A percentile compares a stretch with the other conserved stretches of the same genome.
phyloP scores from a whole-genome alignment of 2,888 invertebrate genomes.

The Ligdia adustata region DNA sequence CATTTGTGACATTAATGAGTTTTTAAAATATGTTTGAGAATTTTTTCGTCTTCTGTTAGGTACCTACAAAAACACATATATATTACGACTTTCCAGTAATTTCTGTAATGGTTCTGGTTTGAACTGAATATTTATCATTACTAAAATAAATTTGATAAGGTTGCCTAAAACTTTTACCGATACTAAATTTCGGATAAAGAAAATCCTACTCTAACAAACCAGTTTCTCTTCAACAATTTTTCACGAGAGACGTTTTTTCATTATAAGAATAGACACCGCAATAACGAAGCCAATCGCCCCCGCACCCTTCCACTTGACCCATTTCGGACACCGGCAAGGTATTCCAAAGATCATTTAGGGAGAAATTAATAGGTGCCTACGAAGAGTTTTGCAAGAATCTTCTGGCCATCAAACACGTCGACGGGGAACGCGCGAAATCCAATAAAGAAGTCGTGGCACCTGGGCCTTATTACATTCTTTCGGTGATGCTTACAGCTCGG shows the following conservation, averaged over 20 bases:
- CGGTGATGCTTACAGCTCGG: conserved; percentile 68
- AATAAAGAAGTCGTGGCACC: conserved; percentile 81
- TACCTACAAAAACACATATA: no score
- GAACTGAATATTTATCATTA: no score
- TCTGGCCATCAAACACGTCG: conserved; percentile 80
- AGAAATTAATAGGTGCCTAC: conserved; percentile 68
- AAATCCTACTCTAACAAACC: conserved; percentile 22
- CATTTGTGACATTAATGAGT: conserved; percentile 25
- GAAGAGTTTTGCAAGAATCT: conserved; percentile 80
- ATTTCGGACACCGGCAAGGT: conserved; percentile 34
- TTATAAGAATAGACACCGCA: conserved; percentile 26
- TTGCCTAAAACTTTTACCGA: conserved; percentile 1
- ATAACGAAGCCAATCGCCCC: conserved; percentile 33
- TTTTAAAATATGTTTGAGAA: no score
- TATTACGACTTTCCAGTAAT: no score
- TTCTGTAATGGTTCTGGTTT: no score
- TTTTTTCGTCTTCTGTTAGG: no score
- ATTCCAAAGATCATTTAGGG: conserved; percentile 55
- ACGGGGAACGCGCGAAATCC: conserved; percentile 79
- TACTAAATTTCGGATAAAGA: conserved; percentile 13
- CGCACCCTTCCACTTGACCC: conserved; percentile 37
- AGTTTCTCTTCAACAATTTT: conserved; percentile 24
- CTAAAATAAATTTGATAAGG: no score
- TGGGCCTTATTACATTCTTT: conserved; percentile 83
- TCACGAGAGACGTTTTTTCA: conserved; percentile 22